phyloP scores from a whole-genome alignment of 2,797 vertebrate species.

The Salmo trutta region DNA sequence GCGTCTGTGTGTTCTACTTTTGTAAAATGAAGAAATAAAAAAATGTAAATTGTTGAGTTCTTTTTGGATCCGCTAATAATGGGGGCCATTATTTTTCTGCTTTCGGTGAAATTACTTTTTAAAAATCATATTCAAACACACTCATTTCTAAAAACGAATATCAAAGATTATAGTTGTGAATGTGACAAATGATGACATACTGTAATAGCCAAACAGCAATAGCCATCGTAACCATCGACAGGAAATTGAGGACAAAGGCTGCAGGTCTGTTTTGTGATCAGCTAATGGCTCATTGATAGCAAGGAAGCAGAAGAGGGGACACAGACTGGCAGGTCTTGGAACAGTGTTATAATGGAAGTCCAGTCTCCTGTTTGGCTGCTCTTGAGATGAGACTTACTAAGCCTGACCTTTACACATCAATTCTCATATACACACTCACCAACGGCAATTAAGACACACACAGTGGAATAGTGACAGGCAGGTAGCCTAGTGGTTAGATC shows the following conservation, averaged over 20 bases:
- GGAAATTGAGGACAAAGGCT: too few species aligned
- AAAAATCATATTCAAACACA: slow-evolving; percentile 52
- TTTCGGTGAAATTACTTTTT: slow-evolving; percentile 32
- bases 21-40: slow-evolving; percentile 37
- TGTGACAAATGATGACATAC: too few species aligned
- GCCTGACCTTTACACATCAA: slow-evolving; percentile 31
- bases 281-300: too few species aligned
- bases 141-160: slow-evolving; percentile 43
- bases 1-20: slow-evolving; percentile 50
- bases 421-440: slow-evolving; percentile 27
- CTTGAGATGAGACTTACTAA: slow-evolving; percentile 28
- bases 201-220: too few species aligned
- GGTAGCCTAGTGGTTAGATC: neutral
- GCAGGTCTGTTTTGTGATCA: too few species aligned
- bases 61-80: slow-evolving; percentile 50
- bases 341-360: too few species aligned
- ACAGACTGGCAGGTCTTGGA: too few species aligned
- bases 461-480: slow-evolving; percentile 44
- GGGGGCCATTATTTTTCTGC: slow-evolving; percentile 47
- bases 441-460: slow-evolving; percentile 16
- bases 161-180: slow-evolving; percentile 13
- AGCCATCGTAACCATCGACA: too few species aligned
- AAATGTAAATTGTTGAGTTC: slow-evolving; percentile 36
- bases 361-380: neutral
- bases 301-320: too few species aligned